Conservation (phyloP, 2,888 invertebrate genomes). For the Lysandra bellargus region DNA sequence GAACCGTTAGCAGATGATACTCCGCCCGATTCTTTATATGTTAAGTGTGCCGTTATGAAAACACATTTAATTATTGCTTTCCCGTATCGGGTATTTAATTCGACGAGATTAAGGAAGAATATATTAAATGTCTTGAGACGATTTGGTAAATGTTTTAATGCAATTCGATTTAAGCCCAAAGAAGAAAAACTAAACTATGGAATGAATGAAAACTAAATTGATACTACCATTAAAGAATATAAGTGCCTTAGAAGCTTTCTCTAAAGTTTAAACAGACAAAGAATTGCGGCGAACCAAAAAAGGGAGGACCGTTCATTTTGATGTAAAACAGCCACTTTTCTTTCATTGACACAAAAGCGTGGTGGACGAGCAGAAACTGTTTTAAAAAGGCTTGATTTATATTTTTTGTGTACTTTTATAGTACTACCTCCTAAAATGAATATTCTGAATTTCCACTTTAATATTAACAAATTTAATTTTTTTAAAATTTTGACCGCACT, state of each 20-base stretch:
- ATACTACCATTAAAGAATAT: not conserved
- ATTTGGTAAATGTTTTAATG: not conserved
- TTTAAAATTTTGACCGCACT: too few relatives aligned
- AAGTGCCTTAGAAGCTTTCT: not conserved
- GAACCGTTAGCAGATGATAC: constrained; percentile 47
- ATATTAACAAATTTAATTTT: too few relatives aligned
- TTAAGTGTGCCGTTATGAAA: constrained; percentile 18
- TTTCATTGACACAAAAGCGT: not conserved
- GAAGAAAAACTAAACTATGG: not conserved
- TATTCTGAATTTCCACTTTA: too few relatives aligned
- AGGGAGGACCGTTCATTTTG: not conserved
- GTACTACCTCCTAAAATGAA: too few relatives aligned
- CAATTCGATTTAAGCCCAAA: not conserved
- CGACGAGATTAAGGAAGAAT: not conserved
- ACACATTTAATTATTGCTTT: not conserved
- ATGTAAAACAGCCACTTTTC: not conserved
- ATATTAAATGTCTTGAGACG: not conserved
- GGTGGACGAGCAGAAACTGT: not conserved
- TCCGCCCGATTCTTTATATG: constrained; percentile 29
- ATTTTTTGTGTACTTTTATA: not conserved
- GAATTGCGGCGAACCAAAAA: not conserved
- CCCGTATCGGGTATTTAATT: not conserved
- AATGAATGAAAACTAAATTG: not conserved
- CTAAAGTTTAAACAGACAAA: not conserved
- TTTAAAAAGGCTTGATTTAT: not conserved